Base-by-base conservation (phyloP, 2,797 vertebrate species). In the Buphagus erythrorhynchus region DNA sequence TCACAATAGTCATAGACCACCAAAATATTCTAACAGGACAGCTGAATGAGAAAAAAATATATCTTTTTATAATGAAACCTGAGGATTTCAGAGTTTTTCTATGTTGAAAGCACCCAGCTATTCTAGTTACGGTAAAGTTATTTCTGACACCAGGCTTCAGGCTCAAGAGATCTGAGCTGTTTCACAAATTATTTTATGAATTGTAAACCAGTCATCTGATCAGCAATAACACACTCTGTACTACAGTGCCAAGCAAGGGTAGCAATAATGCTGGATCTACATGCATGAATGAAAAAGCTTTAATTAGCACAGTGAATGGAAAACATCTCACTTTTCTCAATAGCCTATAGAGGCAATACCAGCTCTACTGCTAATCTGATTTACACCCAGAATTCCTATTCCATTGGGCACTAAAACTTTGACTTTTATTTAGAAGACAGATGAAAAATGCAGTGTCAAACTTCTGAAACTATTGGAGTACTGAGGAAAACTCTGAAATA, bases 171-270 rank as follows among this genome's bases (percentile, higher is more conserved):
- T 43, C 42, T 33, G 73, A 91, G 54, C 33, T 58, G 40, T 26
- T 92, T 69, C 58, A 75, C 78, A 73, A 58, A 54, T 75, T 68
- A 78, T 89, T 78, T 91, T 93, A 81, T 42, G 18, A 94, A 84
- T 21, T 90, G 69, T 81, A 88, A 94, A 86, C 65, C 83, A 84
- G 83, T 76, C 79, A 61, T 86, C 66, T 88, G 62, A 93, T 92
- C 19, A 4, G 88, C 63, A 75, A 54, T 76, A 86, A 87, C 45
- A 61, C 33, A 20, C n/a, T 59, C 59, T 90, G 87, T 71, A 19
- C 45, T 87, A n/a, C 55, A 62, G 51, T 73, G 80, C 74, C 71
- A 88, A 42, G 77, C 71, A 90, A 95, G 33, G 59, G 40, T 33
- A 73, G 55, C 62, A 90, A 72, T 83, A 87, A 80, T 67, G 66